Evolutionary conservation across 2,888 invertebrate genomes (phyloP), one percentile per base, ranked within the genome.

Genomic region (Diaphora mendica): DNA sequence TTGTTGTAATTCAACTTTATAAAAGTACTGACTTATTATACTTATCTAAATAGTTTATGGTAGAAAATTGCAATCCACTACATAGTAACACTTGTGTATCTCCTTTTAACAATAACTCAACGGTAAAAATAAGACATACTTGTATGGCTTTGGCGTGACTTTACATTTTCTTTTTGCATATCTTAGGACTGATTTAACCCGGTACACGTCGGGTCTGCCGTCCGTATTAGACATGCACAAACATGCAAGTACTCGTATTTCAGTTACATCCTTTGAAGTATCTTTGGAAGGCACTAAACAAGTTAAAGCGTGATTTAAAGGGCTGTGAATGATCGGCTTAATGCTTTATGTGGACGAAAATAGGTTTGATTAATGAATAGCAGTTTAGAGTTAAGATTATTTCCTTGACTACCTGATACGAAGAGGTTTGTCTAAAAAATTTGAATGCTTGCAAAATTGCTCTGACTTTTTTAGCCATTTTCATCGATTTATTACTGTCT

Each of bases 181-280:
- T 82, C 78, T 72, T 68, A 75, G 75, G 77, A 78, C 86, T 82
- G 83, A 86, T 87, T 86, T 88, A 88, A 87, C 85, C 78, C 74
- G 80, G 84, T 82, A 85, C 87, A 80, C 77, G 68, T 73, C 74
- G 72, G 74, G 59, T 62, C 7, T 66, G 73, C 66, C 44, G 39
- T 9, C 66, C 44, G 39, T 9, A 30, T 62, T 42, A 69, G 35
- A 72, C 55, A 73, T 26, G 73, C n/a, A 72, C 23, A 69, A 35
- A 75, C 59, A 76, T 68, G 73, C 66, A 77, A 55, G 48, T 9
- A 51, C 23, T 59, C 26, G 59, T 62, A 62, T 30, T 17, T 62
- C 7, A 62, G 69, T 51, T 39, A 51, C 71, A 77, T 74, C 78
- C 75, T 83, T 84, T 83, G 84, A 83, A 82, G 84, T 83, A 83